Base-by-base conservation (phyloP, 1,140 invertebrate genomes). In the Monochamus saltuarius region DNA sequence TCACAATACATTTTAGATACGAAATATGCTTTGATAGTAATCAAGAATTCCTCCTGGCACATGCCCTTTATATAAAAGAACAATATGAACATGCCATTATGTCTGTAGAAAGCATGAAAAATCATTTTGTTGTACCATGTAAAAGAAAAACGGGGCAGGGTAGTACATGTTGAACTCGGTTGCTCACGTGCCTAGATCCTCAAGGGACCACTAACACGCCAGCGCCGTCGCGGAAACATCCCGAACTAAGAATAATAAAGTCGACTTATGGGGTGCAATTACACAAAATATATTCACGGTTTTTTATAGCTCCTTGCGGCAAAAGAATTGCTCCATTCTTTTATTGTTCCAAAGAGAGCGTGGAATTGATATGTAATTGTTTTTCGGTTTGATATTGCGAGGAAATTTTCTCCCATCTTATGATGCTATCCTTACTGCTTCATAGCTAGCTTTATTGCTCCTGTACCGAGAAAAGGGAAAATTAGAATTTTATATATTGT, bases 281-380 rank as follows among this genome's bases (percentile, higher is more conserved):
- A 75, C 72, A 72, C 73, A 72, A 73, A 73, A 75, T 73, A 73
- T 72, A 75, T 75, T 75, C 73, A 73, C 72, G 72, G 70, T 72
- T 75, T 75, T 75, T 75, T 75, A 75, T 73, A 49, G 69, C 68
- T 71, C 73, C 73, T 75, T 75, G 73, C 72, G 73, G 73, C 73
- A 56, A 71, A 71, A 63, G 66, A 69, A 73, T 71, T 65, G 70
- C 69, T 63, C 70, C 73, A 73, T 72, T 73, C 73, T 73, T 75
- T 75, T 75, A 75, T 73, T 69, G 70, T 63, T 62, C 72, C 71
- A 61, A 62, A 51, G 70, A 62, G 67, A 61, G 51, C 53, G 47
- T 49, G 54, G 67, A 74, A 73, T 73, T 69, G 71, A 74, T 73
- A 71, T 72, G 71, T 73, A 74, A 74, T 74, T 74, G 73, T 74